A percentile compares a stretch with the other conserved stretches of the same genome.
Conservation (phyloP, 2,888 invertebrate genomes). For the Carterocephalus palaemon region DNA sequence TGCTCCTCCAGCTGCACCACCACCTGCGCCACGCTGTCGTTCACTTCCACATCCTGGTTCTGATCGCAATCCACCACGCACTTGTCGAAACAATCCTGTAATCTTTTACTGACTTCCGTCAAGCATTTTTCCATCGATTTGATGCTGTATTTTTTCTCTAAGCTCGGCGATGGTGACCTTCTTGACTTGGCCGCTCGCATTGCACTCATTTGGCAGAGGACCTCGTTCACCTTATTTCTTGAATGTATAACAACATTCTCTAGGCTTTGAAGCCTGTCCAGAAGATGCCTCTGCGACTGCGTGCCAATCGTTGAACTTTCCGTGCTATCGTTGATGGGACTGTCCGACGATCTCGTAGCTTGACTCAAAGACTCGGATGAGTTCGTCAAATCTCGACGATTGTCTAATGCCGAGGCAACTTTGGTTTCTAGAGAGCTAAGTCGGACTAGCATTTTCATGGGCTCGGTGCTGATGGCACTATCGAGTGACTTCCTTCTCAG, state of each 20-base stretch:
- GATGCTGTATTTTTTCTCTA: constrained; percentile 82
- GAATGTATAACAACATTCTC: constrained; percentile 82
- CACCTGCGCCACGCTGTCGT: constrained; percentile 78
- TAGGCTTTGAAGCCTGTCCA: constrained; percentile 79
- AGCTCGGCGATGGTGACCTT: constrained; percentile 81
- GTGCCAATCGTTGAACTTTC: constrained; percentile 64
- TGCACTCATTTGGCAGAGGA: constrained; percentile 81
- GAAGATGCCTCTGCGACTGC: constrained; percentile 74
- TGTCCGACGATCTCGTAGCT: constrained; percentile 59
- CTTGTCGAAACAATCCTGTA: constrained; percentile 79
- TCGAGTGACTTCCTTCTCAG: constrained; percentile 87
- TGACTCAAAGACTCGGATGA: constrained; percentile 79
- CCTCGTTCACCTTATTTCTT: constrained; percentile 83
- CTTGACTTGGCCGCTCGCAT: constrained; percentile 81
- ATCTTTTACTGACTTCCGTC: constrained; percentile 80
- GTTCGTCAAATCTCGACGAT: constrained; percentile 66
- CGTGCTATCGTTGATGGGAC: constrained; percentile 51
- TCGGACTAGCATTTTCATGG: constrained; percentile 88
- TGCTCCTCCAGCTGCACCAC: constrained; percentile 83
- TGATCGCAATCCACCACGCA: constrained; percentile 76
- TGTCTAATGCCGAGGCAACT: constrained; percentile 80
- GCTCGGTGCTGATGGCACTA: constrained; percentile 87
- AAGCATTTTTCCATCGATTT: constrained; percentile 82
- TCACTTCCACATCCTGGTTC: constrained; percentile 46
- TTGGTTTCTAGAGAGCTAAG: constrained; percentile 88